Evolutionary conservation across 1,140 invertebrate species (phyloP), one percentile per base, ranked within the genome.

Genomic region (Psix sp.): DNA sequence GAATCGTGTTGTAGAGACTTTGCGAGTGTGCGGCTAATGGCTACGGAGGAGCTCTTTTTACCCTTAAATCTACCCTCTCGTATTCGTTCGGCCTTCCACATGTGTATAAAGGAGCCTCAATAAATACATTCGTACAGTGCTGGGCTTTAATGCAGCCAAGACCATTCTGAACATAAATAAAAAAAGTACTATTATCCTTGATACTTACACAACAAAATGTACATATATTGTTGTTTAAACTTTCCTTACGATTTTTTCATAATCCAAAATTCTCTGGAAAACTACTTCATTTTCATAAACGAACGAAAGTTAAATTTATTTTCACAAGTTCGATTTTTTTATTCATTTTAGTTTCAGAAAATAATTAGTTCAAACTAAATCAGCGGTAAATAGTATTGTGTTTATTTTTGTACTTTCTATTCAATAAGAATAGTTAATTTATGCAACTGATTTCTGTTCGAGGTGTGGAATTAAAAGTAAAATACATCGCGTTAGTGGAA

Each of bases 1-100:
- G 83, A 87, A 87, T 85, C 86, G 84, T 87, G 86, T 87, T 80
- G 82, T 71, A 82, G 81, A 83, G 77, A 82, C 79, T 86, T 86
- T 85, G 80, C 74, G 65, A 84, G 80, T 79, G 78, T 80, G 77
- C 75, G 78, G 52, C 81, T 86, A 87, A 87, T 87, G 84, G 84
- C 77, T 70, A 78, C 76, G 72, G 78, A 82, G 80, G 73, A 81
- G 77, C 80, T 83, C 71, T 77, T 75, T 76, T 79, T 71, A 77
- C 77, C 81, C 82, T 84, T 86, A 84, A 85, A 83, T 83, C 82
- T 81, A 83, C 76, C 79, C 77, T 76, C 74, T 63, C 49, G 62
- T 54, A 66, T 75, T 74, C 63, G 56, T 74, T 75, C 57, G 68
- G 76, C 60, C 72, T 74, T 77, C 68, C 71, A 77, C 75, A 74